Evolutionary conservation across 2,113 vertebrate species (phyloP).

Genomic region (Colius striatus): DNA sequence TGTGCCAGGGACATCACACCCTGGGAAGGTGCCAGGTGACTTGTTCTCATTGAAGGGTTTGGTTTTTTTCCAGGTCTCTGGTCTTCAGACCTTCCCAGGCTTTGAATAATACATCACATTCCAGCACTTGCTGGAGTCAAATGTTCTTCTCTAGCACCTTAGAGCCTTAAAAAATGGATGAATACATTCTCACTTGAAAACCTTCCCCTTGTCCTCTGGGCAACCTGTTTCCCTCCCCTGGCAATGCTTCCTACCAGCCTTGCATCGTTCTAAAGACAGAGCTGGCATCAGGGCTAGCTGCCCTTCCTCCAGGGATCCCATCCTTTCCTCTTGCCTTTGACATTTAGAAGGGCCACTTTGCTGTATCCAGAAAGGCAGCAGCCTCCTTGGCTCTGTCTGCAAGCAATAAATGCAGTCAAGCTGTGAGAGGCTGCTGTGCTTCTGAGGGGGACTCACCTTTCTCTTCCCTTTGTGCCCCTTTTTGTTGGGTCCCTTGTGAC

Average conservation of each 20-base stretch:
- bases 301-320: background rate
- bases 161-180: background rate
- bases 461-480: too few species aligned
- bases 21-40: background rate
- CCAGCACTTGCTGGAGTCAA: background rate
- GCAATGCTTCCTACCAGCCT: background rate
- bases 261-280: background rate
- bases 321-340: background rate
- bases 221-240: background rate
- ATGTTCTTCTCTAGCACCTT: background rate
- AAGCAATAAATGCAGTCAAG: background rate
- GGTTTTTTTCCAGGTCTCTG: background rate
- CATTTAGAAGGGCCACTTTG: background rate
- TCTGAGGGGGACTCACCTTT: background rate
- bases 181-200: background rate
- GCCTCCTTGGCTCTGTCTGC: background rate
- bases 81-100: background rate
- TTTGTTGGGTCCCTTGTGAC: too few species aligned
- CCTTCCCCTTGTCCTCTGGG: background rate
- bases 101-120: conserved; percentile 20
- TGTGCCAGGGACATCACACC: background rate
- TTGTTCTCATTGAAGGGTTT: background rate
- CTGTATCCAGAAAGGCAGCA: background rate
- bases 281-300: background rate
- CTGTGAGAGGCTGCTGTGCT: background rate